A percentile compares a stretch with the other conserved stretches of the same genome.
phyloP scores from a whole-genome alignment of 2,888 invertebrate species.

The Microplitis manilae region DNA sequence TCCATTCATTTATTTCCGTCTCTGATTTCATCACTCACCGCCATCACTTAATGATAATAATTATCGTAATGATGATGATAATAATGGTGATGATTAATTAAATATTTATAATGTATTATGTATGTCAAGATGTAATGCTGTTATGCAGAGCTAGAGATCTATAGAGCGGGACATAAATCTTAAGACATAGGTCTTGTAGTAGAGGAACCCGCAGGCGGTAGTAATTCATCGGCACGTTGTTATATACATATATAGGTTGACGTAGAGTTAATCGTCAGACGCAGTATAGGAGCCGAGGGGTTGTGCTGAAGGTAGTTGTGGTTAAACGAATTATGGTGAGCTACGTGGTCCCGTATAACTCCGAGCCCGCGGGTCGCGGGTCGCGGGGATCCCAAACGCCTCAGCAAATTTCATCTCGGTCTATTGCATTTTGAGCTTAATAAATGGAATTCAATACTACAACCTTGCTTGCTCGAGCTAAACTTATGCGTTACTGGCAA shows the following conservation, averaged over 20 bases:
- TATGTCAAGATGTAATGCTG: background rate
- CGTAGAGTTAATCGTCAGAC: slow-evolving; percentile 42
- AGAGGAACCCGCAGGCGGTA: background rate
- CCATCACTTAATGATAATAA: too few species aligned
- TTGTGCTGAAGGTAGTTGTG: slow-evolving; percentile 35
- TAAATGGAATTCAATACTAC: background rate
- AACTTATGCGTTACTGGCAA: background rate
- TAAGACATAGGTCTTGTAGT: background rate
- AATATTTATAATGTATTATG: background rate
- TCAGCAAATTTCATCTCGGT: background rate
- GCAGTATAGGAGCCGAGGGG: slow-evolving; percentile 5
- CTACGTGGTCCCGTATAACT: slow-evolving; percentile 32
- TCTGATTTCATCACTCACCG: background rate
- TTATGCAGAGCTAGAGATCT: background rate
- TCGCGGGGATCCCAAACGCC: background rate
- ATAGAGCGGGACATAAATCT: background rate
- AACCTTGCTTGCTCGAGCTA: background rate
- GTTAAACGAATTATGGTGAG: slow-evolving; percentile 41
- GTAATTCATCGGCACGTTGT: slow-evolving; percentile 35
- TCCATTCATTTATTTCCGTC: slow-evolving; percentile 44
- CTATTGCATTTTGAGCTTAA: background rate
- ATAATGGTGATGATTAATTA: background rate
- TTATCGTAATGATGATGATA: background rate
- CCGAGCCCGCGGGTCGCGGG: background rate
- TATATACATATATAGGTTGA: slow-evolving; percentile 19